Conservation (phyloP, 2,797 vertebrate genomes). For the Spondyliosoma cantharus region DNA sequence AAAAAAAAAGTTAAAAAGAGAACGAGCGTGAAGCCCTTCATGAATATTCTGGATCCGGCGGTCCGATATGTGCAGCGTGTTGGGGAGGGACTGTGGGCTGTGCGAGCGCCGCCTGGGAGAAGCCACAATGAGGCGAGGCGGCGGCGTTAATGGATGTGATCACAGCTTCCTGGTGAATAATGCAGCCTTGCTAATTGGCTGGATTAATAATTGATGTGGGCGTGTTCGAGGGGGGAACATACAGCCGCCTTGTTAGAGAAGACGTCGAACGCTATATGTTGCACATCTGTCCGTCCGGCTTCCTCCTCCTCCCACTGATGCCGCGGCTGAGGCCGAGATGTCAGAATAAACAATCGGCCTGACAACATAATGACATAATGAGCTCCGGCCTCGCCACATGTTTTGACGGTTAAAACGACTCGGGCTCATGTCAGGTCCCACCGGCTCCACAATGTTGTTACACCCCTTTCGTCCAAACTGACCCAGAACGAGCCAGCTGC, state of each 20-base stretch:
- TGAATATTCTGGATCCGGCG: conserved; percentile 3
- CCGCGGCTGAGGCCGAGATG: conserved; percentile 60
- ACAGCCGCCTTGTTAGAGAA: conserved; percentile 66
- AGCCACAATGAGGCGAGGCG: conserved; percentile 56
- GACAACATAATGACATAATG: conserved; percentile 79
- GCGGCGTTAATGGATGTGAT: conserved; percentile 76
- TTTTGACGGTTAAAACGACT: conserved; percentile 72
- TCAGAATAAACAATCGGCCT: conserved; percentile 73
- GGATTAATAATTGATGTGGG: conserved; percentile 87
- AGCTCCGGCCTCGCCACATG: conserved; percentile 61
- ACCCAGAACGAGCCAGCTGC: conserved; percentile 64
- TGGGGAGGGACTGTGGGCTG: conserved; percentile 9
- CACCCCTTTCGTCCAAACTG: conserved; percentile 64
- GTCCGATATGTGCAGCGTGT: conserved; percentile 8
- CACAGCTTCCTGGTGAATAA: conserved; percentile 84
- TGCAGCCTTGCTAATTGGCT: conserved; percentile 87
- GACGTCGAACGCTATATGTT: conserved; percentile 49
- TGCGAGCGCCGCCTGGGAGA: conserved; percentile 44
- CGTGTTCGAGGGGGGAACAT: conserved; percentile 53
- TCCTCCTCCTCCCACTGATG: conserved; percentile 42
- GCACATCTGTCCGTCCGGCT: conserved; percentile 41
- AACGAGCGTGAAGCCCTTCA: neutral
- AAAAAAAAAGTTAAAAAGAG: conserved; percentile 9
- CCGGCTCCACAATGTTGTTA: conserved; percentile 65
- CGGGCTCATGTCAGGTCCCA: conserved; percentile 64